Evolutionary conservation across 2,888 invertebrate species (phyloP), one percentile per base, ranked within the genome.

Genomic region (Cerastis leucographa): DNA sequence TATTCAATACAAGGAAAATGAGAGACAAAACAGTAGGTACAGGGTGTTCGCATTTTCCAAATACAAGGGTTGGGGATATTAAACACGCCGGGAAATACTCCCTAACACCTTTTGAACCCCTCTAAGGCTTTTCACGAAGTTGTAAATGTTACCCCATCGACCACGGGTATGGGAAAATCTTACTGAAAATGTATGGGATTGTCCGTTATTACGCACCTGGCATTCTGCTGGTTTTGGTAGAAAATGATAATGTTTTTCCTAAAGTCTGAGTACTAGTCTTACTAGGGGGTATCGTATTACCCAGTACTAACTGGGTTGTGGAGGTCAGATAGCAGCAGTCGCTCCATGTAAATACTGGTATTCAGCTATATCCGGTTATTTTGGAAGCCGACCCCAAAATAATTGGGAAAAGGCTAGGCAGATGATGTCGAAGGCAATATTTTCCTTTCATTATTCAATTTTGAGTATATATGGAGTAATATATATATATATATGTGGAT

Each of bases 21-120:
- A 71, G 29, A 69, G 44, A 72, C 61, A 64, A 9, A 65, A 66
- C 22, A 35, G 44, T 59, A 22, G 54, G 74, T 29, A 66, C 44
- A 51, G 8, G 72, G 1, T 72, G 71, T 71, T 49, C 62, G 19
- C 59, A 76, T 74, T 85, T 69, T 59, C 25, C 64, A 14, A 76
- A 54, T 70, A 81, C 69, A 81, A 72, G 71, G 73, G 67, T 75
- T 65, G 67, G 51, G 66, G 75, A 65, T 84, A 76, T 86, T 82
- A 79, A 78, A 82, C 79, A 79, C 65, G 80, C 74, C 54, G 25
- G 71, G 65, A 75, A 80, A 81, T 74, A 49, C 65, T 78, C 61
- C 76, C 44, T 80, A 81, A 87, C 80, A 80, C 79, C 84, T 78
- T 84, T 76, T 17, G 71, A 56, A 80, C 64, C 74, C 78, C 85